Percentiles rank a stretch among this genome's conserved stretches.
These are phyloP conservation scores for Aethina tumida DNA, from an alignment of 1,140 invertebrate genomes.

Conservation along the genomic window DNA sequence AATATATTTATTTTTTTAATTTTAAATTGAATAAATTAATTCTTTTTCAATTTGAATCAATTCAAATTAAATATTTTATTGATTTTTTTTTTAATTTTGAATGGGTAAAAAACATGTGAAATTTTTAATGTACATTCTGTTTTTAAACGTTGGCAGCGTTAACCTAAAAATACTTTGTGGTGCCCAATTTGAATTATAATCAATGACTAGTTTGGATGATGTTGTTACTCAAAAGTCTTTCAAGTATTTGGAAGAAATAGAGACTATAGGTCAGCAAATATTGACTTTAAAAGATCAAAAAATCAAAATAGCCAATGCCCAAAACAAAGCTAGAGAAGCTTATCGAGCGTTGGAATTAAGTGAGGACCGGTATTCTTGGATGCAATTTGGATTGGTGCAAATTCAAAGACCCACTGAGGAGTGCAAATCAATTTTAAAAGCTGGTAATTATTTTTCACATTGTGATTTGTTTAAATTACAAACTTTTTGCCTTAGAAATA, in stretches of 20 bases:
- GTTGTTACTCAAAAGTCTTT: conserved; percentile 26
- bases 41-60: too few species aligned
- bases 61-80: too few species aligned
- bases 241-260: conserved; percentile 29
- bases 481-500: conserved; percentile 19
- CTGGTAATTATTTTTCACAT: conserved; percentile 17
- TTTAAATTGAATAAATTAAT: too few species aligned
- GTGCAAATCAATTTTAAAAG: conserved; percentile 22
- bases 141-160: too few species aligned
- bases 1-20: too few species aligned
- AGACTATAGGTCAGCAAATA: conserved; percentile 29
- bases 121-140: too few species aligned
- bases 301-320: conserved; percentile 25
- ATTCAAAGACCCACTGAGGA: conserved; percentile 24
- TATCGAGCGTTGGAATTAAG: conserved; percentile 22
- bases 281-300: conserved; percentile 30
- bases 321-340: conserved; percentile 31
- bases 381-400: conserved; percentile 25
- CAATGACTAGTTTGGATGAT: conserved; percentile 18
- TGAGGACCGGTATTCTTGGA: conserved; percentile 24
- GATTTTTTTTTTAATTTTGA: too few species aligned
- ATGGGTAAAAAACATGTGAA: too few species aligned
- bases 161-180: too few species aligned
- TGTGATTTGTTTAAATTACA: background rate
- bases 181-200: too few species aligned